These are phyloP conservation scores for Hippocampus comes DNA, from an alignment of 2,113 vertebrate species.

Conservation along the genomic window DNA sequence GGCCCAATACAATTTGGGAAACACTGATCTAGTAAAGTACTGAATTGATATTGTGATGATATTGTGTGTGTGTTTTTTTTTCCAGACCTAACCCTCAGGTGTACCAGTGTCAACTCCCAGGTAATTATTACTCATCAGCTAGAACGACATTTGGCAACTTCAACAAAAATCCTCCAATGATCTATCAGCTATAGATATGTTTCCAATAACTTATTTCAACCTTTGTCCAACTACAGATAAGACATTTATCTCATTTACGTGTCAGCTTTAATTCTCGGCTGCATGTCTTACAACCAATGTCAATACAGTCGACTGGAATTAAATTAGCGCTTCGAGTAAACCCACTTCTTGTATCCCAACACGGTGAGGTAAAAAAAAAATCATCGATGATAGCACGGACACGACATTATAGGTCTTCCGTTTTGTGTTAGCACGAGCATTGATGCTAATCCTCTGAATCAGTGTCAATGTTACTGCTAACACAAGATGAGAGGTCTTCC, in stretches of 20 bases:
- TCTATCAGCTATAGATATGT: neutral
- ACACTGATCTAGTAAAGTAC: neutral
- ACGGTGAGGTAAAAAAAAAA: too few relatives aligned
- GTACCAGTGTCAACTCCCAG: slow-evolving; percentile 37
- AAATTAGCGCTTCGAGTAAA: neutral
- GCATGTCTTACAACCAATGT: neutral
- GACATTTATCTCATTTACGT: neutral
- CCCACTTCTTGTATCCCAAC: neutral
- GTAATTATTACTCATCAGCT: slow-evolving; percentile 39
- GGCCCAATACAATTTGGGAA: neutral
- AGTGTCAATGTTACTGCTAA: too few relatives aligned
- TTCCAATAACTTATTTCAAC: neutral
- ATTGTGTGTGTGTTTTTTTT: neutral
- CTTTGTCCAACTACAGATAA: slow-evolving; percentile 6
- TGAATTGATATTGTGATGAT: neutral
- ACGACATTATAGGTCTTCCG: too few relatives aligned
- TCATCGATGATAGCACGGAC: neutral
- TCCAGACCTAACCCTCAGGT: slow-evolving; percentile 59
- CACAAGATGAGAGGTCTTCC: too few relatives aligned
- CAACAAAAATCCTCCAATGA: neutral
- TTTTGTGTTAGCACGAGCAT: too few relatives aligned
- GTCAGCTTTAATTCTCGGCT: neutral
- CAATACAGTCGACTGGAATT: neutral
- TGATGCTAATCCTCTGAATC: too few relatives aligned
- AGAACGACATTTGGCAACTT: neutral